Percentiles rank a stretch among this genome's conserved stretches.
These are phyloP conservation scores for Scleropages formosus DNA, from an alignment of 2,797 vertebrate genomes.

Conservation along the genomic window DNA sequence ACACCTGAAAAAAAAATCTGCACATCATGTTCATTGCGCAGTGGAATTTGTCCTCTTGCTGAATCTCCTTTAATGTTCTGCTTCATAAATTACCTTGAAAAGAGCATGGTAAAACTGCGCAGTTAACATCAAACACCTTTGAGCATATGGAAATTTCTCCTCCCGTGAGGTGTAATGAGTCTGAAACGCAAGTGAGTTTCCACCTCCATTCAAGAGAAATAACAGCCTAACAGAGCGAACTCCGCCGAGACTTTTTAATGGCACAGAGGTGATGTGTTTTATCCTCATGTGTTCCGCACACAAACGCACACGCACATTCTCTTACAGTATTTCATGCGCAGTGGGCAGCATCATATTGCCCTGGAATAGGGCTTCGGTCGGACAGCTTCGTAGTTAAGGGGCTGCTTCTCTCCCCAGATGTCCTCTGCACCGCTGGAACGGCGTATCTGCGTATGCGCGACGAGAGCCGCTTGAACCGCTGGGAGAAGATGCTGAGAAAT, in stretches of 20 bases:
- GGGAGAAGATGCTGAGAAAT: slow-evolving; percentile 39
- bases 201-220: slow-evolving; percentile 50
- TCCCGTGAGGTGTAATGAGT: slow-evolving; percentile 28
- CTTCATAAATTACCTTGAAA: neutral
- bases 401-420: neutral
- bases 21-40: too few relatives aligned
- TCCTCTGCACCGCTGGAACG: neutral
- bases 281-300: slow-evolving; percentile 34
- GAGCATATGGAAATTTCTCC: slow-evolving; percentile 35
- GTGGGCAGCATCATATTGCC: slow-evolving; percentile 34
- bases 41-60: too few relatives aligned
- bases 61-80: too few relatives aligned
- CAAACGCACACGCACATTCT: slow-evolving; percentile 44
- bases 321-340: slow-evolving; percentile 36
- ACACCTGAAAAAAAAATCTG: too few relatives aligned
- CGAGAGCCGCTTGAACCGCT: slow-evolving; percentile 11
- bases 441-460: slow-evolving; percentile 3
- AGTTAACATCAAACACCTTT: neutral
- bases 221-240: slow-evolving; percentile 48
- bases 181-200: slow-evolving; percentile 54
- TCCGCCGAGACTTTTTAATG: slow-evolving; percentile 48
- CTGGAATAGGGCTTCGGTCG: too few relatives aligned
- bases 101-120: neutral
- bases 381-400: too few relatives aligned
- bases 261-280: slow-evolving; percentile 44